phyloP scores from a whole-genome alignment of 2,113 vertebrate genomes.

The Mesoclemmys tuberculata region DNA sequence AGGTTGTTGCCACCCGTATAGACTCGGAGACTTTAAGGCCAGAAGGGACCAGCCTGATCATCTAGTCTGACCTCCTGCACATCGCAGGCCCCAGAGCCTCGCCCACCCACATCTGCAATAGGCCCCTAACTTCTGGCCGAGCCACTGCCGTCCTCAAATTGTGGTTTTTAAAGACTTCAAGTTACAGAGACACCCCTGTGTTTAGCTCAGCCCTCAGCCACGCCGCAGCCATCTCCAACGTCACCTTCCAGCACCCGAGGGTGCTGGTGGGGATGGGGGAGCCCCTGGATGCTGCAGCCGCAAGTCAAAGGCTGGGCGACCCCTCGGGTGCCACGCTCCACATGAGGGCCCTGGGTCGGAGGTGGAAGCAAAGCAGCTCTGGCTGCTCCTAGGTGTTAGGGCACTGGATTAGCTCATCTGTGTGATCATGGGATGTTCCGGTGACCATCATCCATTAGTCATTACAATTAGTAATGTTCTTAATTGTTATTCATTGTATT shows the following conservation, averaged over 20 bases:
- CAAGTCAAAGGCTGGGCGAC: not conserved
- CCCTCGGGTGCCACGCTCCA: too few species aligned
- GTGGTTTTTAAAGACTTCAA: not conserved
- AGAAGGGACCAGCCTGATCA: too few species aligned
- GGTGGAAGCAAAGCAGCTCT: not conserved
- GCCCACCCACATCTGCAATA: too few species aligned
- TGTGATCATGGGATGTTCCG: too few species aligned
- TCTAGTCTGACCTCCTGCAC: not conserved
- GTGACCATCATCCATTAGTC: too few species aligned
- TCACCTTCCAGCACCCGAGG: not conserved
- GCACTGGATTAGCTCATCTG: not conserved
- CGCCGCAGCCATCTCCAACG: not conserved
- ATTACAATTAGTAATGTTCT: not conserved
- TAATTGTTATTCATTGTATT: not conserved
- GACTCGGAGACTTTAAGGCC: not conserved
- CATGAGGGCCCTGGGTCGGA: not conserved
- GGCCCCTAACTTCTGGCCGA: not conserved
- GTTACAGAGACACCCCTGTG: not conserved
- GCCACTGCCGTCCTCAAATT: not conserved
- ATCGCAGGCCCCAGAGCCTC: too few species aligned
- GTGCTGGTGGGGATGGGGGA: not conserved
- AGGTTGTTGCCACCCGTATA: too few species aligned
- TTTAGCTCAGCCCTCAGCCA: not conserved
- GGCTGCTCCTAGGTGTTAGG: not conserved
- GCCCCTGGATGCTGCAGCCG: too few species aligned